Percentiles rank a stretch among this genome's conserved stretches.
phyloP scores from a whole-genome alignment of 2,113 vertebrate genomes.

The Eptatretus burgeri region DNA sequence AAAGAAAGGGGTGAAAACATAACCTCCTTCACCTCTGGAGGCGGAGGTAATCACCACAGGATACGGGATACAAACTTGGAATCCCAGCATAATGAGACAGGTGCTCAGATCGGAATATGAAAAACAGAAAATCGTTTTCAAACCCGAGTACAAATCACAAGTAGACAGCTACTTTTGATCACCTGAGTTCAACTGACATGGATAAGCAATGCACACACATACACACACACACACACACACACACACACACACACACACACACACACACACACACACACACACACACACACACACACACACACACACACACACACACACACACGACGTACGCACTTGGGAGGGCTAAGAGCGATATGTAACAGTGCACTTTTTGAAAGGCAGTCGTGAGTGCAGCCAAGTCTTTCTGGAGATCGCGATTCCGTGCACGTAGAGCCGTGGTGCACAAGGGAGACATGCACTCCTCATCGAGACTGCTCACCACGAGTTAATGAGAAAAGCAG shows the following conservation, averaged over 20 bases:
- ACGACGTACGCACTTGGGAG: constrained; percentile 35
- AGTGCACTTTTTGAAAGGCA: constrained; percentile 57
- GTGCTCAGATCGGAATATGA: no score
- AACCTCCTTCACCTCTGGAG: no score
- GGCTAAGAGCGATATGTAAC: constrained; percentile 40
- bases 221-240: neutral
- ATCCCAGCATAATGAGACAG: no score
- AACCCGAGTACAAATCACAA: no score
- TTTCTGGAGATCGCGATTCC: constrained; percentile 45
- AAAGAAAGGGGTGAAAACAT: no score
- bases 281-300: neutral
- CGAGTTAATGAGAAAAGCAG: no score
- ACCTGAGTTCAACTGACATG: no score
- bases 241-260: neutral
- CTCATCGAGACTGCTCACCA: constrained; percentile 44
- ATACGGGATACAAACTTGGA: no score
- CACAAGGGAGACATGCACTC: constrained; percentile 59
- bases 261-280: neutral
- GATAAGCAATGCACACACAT: neutral
- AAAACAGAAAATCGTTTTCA: no score
- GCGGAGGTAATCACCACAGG: no score
- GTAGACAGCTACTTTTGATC: no score
- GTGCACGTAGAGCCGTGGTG: constrained; percentile 33
- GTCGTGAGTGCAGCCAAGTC: constrained; percentile 48
- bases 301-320: neutral